Base-by-base conservation (phyloP, 1,140 invertebrate species). In the Centruroides sculpturatus region DNA sequence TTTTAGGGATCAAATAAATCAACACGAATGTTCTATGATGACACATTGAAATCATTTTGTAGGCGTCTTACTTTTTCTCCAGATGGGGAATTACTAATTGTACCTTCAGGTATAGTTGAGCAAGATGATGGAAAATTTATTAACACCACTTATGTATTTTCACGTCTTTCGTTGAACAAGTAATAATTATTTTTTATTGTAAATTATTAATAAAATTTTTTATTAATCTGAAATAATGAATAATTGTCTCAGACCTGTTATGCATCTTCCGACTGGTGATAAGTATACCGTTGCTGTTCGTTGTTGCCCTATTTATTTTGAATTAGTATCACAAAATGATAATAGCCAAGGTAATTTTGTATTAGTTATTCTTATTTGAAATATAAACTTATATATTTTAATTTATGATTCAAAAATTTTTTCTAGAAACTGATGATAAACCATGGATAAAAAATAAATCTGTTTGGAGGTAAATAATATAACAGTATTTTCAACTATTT, bases 41-140 rank as follows among this genome's bases (percentile, higher is more conserved):
- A 97, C 71, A 94, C 91, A 1, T 81, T 97, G 54, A 87, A 92
- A 71, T 92, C 92, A 3, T 98, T 91, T 74, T 97, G 90, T 70
- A 78, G 94, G 55, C 79, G 95, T 55, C 71, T 97, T 4, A 80
- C 82, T 35, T 98, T 93, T 69, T 87, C 87, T 52, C 87, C 89
- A 9, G 91, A 95, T 76, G 95, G 93, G 7, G 79, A 85, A 69
- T 75, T 98, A 41, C 74, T 98, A 10, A 80, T 94, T 34, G 84
- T 87, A 2, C 93, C 95, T 0, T 67, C 69, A 3, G 68, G 69
- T 11, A 68, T 68, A 9, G 35, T 67, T 3, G 65, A 69, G 35
- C 55, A 61, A 47, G 56, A 55, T 11, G 63, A 67, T 47, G 59
- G 55, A 10, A 35, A 77, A 79, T 66, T 70, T 2, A 84, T 72